Conservation (phyloP, 35 echinoderm and acorn worm genomes). For the Nesometra sesokonis region DNA sequence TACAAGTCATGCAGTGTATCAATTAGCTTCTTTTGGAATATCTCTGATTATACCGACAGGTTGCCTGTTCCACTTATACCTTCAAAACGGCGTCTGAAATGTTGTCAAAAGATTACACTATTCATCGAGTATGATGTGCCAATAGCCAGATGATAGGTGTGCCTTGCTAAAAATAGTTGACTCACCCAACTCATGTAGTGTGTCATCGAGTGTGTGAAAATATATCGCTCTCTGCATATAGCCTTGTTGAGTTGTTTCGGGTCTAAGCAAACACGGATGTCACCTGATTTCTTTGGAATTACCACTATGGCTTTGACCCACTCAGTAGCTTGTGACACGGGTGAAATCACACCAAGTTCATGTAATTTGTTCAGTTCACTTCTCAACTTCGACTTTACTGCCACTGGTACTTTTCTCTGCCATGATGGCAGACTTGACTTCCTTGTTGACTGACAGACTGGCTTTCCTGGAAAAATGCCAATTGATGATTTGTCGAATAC, state of each 20-base stretch:
- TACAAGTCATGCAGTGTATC: neutral
- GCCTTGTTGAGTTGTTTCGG: constrained; percentile 11
- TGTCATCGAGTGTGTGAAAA: constrained; percentile 17
- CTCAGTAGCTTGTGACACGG: constrained; percentile 6
- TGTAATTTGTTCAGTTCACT: neutral
- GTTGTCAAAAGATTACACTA: constrained; percentile 5
- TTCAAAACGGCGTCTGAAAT: constrained; percentile 3
- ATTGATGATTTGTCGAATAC: too few relatives aligned
- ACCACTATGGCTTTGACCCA: constrained; percentile 7
- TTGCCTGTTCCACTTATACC: neutral
- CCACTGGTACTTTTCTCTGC: neutral
- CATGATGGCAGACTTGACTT: neutral
- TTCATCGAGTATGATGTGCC: constrained; percentile 26
- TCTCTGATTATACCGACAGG: neutral
- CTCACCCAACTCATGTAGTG: neutral
- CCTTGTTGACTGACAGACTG: too few relatives aligned
- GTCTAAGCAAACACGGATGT: constrained; percentile 6
- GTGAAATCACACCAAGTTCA: neutral
- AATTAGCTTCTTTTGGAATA: neutral
- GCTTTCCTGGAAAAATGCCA: too few relatives aligned
- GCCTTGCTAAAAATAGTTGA: constrained; percentile 7
- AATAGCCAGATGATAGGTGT: constrained; percentile 9
- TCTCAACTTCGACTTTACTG: constrained; percentile 10
- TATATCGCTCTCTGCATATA: too few relatives aligned
- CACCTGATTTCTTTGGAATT: neutral